phyloP scores from a whole-genome alignment of 2,888 invertebrate species.

The Gymnosoma rotundatum region DNA sequence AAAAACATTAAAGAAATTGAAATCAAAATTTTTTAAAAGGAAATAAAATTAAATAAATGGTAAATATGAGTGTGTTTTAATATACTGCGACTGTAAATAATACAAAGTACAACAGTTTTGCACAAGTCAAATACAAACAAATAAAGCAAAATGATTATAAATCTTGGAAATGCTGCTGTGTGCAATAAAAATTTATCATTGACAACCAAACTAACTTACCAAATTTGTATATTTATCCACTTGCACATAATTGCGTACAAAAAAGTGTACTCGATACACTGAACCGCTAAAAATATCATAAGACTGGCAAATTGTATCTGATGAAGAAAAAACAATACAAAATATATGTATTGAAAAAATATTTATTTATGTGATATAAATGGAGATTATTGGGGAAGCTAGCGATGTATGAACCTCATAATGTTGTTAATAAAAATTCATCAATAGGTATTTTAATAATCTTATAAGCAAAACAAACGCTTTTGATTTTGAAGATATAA shows the following conservation, averaged over 20 bases:
- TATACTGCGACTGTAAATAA: no score
- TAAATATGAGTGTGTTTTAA: no score
- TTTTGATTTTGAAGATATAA: no score
- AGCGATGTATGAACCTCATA: no score
- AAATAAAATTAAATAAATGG: background rate
- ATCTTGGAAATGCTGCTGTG: constrained; percentile 7
- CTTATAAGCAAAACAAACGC: no score
- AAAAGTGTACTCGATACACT: constrained; percentile 79
- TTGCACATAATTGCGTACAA: constrained; percentile 82
- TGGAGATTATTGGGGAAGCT: constrained; percentile 17
- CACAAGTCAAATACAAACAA: background rate
- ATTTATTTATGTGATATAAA: constrained; percentile 18
- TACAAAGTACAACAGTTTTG: background rate
- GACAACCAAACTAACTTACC: constrained; percentile 74
- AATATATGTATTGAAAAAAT: constrained; percentile 25
- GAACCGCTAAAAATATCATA: constrained; percentile 81
- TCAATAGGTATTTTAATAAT: no score
- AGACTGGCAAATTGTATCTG: constrained; percentile 81
- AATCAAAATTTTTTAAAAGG: background rate
- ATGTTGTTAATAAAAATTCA: no score
- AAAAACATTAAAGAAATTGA: background rate
- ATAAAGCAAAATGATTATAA: constrained; percentile 30
- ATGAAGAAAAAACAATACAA: constrained; percentile 43
- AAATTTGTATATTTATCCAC: constrained; percentile 81
- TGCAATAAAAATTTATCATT: constrained; percentile 35